Conservation (phyloP, 2,888 invertebrate genomes). For the Linnaemya tessellans region DNA sequence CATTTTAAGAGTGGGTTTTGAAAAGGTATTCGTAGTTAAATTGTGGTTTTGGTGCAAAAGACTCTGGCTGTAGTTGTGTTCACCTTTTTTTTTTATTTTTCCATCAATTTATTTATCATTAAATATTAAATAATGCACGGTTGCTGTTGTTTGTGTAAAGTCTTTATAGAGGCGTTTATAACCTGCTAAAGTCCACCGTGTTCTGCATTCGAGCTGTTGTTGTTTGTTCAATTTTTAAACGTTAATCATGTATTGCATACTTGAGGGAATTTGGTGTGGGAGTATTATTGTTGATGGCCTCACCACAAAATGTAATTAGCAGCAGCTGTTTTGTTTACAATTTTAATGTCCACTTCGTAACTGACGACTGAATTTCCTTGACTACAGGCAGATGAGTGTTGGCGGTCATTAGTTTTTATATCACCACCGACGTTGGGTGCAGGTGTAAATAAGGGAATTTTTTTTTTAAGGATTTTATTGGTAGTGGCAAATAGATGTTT, state of each 20-base stretch:
- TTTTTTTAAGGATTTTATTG: background rate
- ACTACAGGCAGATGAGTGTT: background rate
- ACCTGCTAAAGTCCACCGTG: slow-evolving; percentile 48
- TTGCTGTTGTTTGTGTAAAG: slow-evolving; percentile 39
- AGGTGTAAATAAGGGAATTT: slow-evolving; percentile 10
- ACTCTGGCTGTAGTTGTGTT: background rate
- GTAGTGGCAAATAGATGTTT: background rate
- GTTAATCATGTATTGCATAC: slow-evolving; percentile 55
- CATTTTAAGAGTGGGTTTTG: background rate
- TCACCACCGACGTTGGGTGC: background rate
- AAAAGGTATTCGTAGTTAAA: slow-evolving; percentile 27
- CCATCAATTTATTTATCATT: slow-evolving; percentile 68
- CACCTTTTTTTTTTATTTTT: slow-evolving; percentile 1
- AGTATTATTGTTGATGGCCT: slow-evolving; percentile 20
- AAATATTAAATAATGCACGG: slow-evolving; percentile 60
- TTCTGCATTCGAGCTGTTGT: background rate
- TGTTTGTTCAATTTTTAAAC: slow-evolving; percentile 11
- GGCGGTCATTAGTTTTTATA: slow-evolving; percentile 18
- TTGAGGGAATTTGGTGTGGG: background rate
- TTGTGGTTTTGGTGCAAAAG: slow-evolving; percentile 27
- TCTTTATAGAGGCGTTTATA: slow-evolving; percentile 45
- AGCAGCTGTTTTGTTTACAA: slow-evolving; percentile 64
- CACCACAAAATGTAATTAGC: slow-evolving; percentile 71
- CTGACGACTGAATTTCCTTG: background rate
- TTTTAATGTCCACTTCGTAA: slow-evolving; percentile 41